Base-by-base conservation (phyloP, 1,140 invertebrate species). In the Brachystomella parvula region DNA sequence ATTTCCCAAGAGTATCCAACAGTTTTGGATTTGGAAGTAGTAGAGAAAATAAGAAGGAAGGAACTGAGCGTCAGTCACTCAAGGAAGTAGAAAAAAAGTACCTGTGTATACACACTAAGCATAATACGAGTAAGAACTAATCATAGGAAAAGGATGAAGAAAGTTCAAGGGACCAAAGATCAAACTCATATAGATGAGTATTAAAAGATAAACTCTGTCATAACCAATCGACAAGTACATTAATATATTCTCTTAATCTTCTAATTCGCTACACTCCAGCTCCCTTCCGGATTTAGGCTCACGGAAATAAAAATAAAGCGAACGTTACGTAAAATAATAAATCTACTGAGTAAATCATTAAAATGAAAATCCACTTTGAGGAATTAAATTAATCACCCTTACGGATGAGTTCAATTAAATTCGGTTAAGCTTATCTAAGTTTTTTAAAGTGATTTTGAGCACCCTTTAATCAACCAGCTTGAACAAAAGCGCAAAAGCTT, bases 191-290 rank as follows among this genome's bases (percentile, higher is more conserved):
- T n/a, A n/a, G n/a, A n/a, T n/a, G n/a, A n/a, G n/a, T n/a, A n/a
- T 70, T 66, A 70, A 64, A 66, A 66, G 64, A 70, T 66, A 66
- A 64, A 64, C 57, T 56, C 57, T 67, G 68, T 70, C 68, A 70
- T 64, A 70, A 66, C 67, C 68, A 70, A 70, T 70, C 61, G n/a
- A 57, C n/a, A 33, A 31, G 9, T 60, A 31, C 61, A 70, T 70
- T 65, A 70, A 70, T 70, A 70, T 59, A n/a, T 66, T 66, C 49
- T 28, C 28, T n/a, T 47, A 60, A 60, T 35, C 29, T 28, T 24
- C 6, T 24, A 47, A 47, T 15, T 15, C 15, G 44, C 44, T n/a
- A 47, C n/a, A 47, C 53, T 56, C 53, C 21, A 6, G 21, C 12
- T 56, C 53, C 6, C 12, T 56, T n/a, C 19, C 26, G 21, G 26